Conservation (phyloP, 2,797 vertebrate genomes). For the Basileuterus tristriatus region DNA sequence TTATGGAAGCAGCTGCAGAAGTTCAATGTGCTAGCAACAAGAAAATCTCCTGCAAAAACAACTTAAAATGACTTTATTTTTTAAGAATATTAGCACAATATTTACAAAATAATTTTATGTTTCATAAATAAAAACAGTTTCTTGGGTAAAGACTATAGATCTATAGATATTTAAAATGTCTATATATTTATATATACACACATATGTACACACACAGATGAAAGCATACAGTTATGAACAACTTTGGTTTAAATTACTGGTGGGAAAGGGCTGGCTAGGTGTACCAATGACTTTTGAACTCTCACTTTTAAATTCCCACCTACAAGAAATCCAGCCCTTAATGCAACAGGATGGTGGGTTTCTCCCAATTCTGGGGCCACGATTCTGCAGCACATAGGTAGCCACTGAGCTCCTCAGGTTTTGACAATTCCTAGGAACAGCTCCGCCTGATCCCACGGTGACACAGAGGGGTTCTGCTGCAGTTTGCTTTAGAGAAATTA, state of each 20-base stretch:
- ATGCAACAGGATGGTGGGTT: neutral
- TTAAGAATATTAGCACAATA: conserved; percentile 68
- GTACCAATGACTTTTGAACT: neutral
- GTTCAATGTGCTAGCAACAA: neutral
- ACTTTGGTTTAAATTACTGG: conserved; percentile 78
- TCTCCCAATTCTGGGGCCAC: conserved; percentile 21
- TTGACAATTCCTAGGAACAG: neutral
- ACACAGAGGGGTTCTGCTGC: neutral
- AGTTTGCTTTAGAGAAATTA: neutral
- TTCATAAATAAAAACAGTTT: conserved; percentile 79
- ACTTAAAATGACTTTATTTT: conserved; percentile 63
- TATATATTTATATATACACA: conserved; percentile 44
- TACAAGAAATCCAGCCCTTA: conserved; percentile 25
- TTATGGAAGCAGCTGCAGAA: neutral
- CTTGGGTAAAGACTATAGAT: conserved; percentile 72
- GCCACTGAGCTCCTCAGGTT: neutral
- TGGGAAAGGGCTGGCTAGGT: conserved; percentile 34
- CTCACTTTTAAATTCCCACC: conserved; percentile 47
- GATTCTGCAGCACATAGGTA: neutral
- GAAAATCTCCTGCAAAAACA: conserved; percentile 31
- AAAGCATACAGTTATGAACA: conserved; percentile 70
- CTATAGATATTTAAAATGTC: conserved; percentile 75
- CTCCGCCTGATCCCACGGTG: neutral
- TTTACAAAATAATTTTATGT: conserved; percentile 77
- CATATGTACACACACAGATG: conserved; percentile 55